Conservation (phyloP, 2,113 vertebrate genomes). For the Apteryx mantelli region DNA sequence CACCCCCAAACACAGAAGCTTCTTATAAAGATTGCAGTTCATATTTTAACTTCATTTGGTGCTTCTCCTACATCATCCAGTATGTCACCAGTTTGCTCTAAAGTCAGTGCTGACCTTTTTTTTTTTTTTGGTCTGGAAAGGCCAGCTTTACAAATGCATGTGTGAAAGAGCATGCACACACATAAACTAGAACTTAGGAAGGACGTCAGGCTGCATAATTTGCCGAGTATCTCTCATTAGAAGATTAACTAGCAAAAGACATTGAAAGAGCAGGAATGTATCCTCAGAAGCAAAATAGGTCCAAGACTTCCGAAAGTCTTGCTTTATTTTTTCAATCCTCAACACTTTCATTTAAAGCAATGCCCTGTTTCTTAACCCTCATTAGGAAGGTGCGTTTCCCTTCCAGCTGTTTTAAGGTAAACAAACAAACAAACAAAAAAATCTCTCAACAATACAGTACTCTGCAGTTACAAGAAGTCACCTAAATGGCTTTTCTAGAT, state of each 20-base stretch:
- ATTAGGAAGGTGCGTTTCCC: not conserved
- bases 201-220: not conserved
- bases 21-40: not conserved
- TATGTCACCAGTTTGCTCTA: not conserved
- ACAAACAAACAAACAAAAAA: not conserved
- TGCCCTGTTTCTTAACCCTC: not conserved
- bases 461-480: not conserved
- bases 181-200: not conserved
- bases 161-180: not conserved
- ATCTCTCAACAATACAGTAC: too few species aligned
- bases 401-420: not conserved
- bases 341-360: not conserved
- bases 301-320: not conserved
- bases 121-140: not conserved
- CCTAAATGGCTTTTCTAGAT: not conserved
- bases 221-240: not conserved
- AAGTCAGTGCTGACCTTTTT: not conserved
- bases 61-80: too few species aligned
- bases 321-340: not conserved
- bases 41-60: not conserved
- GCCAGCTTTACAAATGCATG: not conserved
- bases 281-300: not conserved
- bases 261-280: rapidly evolving
- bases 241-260: not conserved
- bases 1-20: not conserved